These are phyloP conservation scores for Petrolisthes manimaculis DNA, from an alignment of 2,888 invertebrate genomes.

Conservation along the genomic window DNA sequence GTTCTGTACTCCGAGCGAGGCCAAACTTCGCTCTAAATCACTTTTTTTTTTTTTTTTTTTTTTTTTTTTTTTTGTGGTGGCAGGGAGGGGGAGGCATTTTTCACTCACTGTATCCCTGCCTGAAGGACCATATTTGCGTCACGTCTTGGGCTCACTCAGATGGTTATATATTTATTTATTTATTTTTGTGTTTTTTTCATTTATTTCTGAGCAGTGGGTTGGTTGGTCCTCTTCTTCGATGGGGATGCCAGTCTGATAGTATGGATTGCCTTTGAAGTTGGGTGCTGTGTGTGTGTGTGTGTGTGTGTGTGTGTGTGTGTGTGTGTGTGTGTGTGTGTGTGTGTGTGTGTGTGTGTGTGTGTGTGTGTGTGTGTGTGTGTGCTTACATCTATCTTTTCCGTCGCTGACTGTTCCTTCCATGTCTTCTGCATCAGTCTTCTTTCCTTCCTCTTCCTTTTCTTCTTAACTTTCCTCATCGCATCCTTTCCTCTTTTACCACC, in stretches of 20 bases:
- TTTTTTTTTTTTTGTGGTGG: background rate
- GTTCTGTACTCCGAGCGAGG: background rate
- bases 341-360: constrained; percentile 15
- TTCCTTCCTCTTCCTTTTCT: background rate
- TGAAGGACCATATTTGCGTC: no score
- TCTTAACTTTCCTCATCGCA: background rate
- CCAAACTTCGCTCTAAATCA: background rate
- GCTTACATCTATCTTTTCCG: background rate
- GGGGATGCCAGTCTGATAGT: no score
- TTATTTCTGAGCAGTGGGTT: no score
- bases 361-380: constrained; percentile 17
- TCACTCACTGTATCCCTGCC: background rate
- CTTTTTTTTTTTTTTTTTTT: background rate
- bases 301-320: background rate
- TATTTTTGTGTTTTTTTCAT: no score
- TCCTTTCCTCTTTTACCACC: background rate
- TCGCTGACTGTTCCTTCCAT: background rate
- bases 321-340: background rate
- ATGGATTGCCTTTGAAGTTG: no score
- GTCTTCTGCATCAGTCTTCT: background rate
- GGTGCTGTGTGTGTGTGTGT: no score
- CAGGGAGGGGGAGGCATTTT: background rate
- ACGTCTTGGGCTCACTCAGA: no score
- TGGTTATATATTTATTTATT: no score
- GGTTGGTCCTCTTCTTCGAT: no score